Conservation (phyloP, 2,113 vertebrate genomes). For the Aramus guarauna region DNA sequence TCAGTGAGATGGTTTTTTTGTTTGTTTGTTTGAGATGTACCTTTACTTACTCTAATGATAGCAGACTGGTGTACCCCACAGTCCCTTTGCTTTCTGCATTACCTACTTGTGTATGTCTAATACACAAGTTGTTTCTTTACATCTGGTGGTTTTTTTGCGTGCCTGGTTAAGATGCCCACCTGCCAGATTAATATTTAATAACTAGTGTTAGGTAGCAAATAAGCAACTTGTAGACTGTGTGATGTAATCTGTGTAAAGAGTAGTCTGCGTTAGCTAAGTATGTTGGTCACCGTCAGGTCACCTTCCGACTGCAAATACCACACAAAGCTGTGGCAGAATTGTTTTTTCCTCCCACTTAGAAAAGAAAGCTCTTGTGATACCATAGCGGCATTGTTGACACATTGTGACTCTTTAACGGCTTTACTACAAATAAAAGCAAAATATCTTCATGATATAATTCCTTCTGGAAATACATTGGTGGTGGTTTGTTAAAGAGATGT, state of each 20-base stretch:
- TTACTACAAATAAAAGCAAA: background rate
- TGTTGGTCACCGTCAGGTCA: background rate
- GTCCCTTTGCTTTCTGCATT: background rate
- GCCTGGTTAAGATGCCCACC: background rate
- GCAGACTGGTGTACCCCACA: background rate
- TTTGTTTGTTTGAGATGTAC: background rate
- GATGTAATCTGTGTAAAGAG: background rate
- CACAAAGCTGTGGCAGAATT: background rate
- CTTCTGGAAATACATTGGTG: background rate
- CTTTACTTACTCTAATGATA: background rate
- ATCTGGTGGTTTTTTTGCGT: conserved; percentile 5
- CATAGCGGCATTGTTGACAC: background rate
- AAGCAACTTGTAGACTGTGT: conserved; percentile 4
- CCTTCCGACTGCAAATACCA: background rate
- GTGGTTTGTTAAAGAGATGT: background rate
- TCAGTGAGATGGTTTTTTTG: background rate
- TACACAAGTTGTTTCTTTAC: background rate
- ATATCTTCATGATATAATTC: background rate
- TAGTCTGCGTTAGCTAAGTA: background rate
- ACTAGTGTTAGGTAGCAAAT: conserved; percentile 47
- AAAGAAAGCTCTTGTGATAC: background rate
- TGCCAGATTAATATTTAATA: conserved; percentile 58
- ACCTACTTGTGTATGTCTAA: background rate
- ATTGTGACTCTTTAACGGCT: background rate
- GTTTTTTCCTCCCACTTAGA: background rate